Conservation (phyloP, 2,888 invertebrate species). For the Polymixis lichenea region DNA sequence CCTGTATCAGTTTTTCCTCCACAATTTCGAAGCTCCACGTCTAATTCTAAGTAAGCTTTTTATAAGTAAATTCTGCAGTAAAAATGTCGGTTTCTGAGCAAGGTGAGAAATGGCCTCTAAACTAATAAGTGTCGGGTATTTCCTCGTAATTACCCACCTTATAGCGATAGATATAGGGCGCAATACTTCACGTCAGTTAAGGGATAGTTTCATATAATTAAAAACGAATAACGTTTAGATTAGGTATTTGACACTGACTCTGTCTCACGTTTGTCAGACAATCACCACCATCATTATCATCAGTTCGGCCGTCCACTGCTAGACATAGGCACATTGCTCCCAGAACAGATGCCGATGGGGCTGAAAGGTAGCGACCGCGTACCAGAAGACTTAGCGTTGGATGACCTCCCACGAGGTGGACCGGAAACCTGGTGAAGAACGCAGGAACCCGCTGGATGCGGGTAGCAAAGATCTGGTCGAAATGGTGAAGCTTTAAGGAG, state of each 20-base stretch:
- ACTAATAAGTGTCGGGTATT: slow-evolving; percentile 71
- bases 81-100: slow-evolving; percentile 64
- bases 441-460: too few species aligned
- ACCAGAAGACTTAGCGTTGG: too few species aligned
- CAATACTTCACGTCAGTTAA: slow-evolving; percentile 41
- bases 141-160: slow-evolving; percentile 67
- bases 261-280: neutral
- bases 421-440: too few species aligned
- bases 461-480: too few species aligned
- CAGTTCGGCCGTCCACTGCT: too few species aligned
- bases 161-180: slow-evolving; percentile 64
- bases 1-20: too few species aligned
- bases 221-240: neutral
- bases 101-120: slow-evolving; percentile 67
- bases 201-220: slow-evolving; percentile 12
- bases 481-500: too few species aligned
- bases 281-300: too few species aligned
- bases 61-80: slow-evolving; percentile 54
- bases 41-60: slow-evolving; percentile 43
- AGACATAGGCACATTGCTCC: too few species aligned
- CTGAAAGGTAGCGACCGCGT: too few species aligned
- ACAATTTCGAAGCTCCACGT: slow-evolving; percentile 15
- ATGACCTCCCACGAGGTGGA: too few species aligned
- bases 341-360: too few species aligned
- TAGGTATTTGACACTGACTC: neutral